Conservation (phyloP, 2,888 invertebrate species). For the Tetanocera ferruginea region DNA sequence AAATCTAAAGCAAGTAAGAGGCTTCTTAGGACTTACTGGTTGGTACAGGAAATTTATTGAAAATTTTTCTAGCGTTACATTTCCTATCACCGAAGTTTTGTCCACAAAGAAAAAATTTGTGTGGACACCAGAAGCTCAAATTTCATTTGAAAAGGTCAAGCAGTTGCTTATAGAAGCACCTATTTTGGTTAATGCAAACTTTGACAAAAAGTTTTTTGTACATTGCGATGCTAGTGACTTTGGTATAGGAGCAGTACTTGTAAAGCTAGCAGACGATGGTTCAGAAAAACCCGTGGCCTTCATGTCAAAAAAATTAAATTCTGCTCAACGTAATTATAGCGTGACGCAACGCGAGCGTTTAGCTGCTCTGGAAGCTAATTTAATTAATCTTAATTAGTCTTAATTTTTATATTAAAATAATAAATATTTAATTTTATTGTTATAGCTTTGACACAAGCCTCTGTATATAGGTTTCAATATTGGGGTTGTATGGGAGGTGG, state of each 20-base stretch:
- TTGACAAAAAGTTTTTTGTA: constrained; percentile 3
- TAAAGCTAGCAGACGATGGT: background rate
- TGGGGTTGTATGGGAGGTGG: too few species aligned
- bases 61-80: constrained; percentile 21
- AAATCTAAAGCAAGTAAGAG: constrained; percentile 39
- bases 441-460: too few species aligned
- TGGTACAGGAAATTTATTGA: constrained; percentile 44
- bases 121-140: too few species aligned
- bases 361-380: constrained; percentile 9
- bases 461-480: too few species aligned
- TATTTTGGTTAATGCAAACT: constrained; percentile 31
- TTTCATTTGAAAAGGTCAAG: constrained; percentile 35
- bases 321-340: too few species aligned
- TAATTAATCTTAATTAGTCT: too few species aligned
- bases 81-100: constrained; percentile 19
- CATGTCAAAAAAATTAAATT: constrained; percentile 24
- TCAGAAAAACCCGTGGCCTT: background rate
- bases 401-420: too few species aligned
- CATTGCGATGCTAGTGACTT: constrained; percentile 26
- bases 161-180: constrained; percentile 26
- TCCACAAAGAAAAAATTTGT: constrained; percentile 9
- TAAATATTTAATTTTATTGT: too few species aligned
- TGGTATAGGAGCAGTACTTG: background rate
- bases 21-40: constrained; percentile 45
- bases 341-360: constrained; percentile 28